Evolutionary conservation across 2,797 vertebrate species (phyloP), one percentile per base, ranked within the genome.

Genomic region (Parotocinclus haroldoi): DNA sequence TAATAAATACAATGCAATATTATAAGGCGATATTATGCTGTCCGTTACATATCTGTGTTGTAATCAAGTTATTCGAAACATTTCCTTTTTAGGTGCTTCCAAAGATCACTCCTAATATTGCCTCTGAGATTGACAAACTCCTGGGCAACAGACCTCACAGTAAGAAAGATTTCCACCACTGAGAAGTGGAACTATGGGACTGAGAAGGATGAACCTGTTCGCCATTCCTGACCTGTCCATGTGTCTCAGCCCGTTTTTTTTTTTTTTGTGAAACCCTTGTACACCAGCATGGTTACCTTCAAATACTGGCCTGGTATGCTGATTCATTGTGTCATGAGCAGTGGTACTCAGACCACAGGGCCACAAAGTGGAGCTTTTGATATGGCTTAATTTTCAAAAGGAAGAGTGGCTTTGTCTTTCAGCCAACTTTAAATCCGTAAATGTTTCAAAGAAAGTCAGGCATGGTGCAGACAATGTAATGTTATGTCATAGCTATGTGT

Each of bases 81-180:
- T 56, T 66, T 48, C 46, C 45, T 48, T 65, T 11, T 13, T 77
- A 91, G 90, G 88, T 91, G 45, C 88, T 91, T 88, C 84, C 90
- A 85, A 91, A 91, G 82, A 90, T 91, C 79, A 90, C 89, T 36
- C 69, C 88, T 63, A 82, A 84, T 49, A 84, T 91, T 62, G 89
- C 87, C 58, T 56, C 88, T 38, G 89, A 91, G 68, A 76, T 91
- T 46, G 90, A 91, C 78, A 87, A 90, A 73, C 73, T 90, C 76
- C 78, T 91, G 39, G 89, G 86, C 55, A 91, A 91, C 69, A 86
- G 80, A 64, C 89, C 90, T 63, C 88, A 90, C 78, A 90, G 77
- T 81, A 91, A 90, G 86, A 90, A 67, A 76, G 90, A 91, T 79
- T 86, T 81, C 72, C 88, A 90, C 57, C 85, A 90, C 78, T 91